A percentile compares a stretch with the other conserved stretches of the same genome.
These are phyloP conservation scores for Micromys minutus DNA, from an alignment of 2,113 vertebrate species.

Conservation along the genomic window DNA sequence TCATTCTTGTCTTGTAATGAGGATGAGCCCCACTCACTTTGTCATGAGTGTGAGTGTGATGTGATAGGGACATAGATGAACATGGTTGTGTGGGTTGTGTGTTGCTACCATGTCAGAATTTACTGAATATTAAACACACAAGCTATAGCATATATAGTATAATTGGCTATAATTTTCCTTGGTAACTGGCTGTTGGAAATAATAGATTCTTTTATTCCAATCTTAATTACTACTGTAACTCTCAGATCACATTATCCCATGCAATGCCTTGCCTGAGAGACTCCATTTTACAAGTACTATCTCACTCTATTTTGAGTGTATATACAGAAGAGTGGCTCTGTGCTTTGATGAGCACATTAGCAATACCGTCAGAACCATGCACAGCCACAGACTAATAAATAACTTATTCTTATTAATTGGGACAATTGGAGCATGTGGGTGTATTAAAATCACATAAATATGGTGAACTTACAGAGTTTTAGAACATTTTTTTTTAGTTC, in stretches of 20 bases:
- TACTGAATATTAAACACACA: background rate
- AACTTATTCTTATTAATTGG: background rate
- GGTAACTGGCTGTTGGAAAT: background rate
- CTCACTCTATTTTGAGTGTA: background rate
- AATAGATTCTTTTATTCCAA: background rate
- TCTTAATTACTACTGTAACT: background rate
- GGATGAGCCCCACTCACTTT: background rate
- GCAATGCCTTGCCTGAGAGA: background rate
- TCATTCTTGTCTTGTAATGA: conserved; percentile 37
- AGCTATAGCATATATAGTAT: background rate
- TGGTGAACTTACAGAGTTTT: background rate
- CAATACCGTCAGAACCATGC: background rate
- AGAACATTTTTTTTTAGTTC: background rate
- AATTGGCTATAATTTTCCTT: background rate
- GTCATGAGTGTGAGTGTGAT: background rate
- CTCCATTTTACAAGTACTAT: background rate
- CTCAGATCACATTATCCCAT: background rate
- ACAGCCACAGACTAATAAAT: background rate
- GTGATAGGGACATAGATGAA: background rate
- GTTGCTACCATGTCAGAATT: background rate
- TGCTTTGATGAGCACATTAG: background rate
- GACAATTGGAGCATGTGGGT: background rate
- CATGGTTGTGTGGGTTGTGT: background rate
- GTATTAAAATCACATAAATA: background rate
- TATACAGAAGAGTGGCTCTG: background rate